A percentile compares a stretch with the other conserved stretches of the same genome.
phyloP scores from a whole-genome alignment of 2,113 vertebrate genomes.

The Emydocephalus ijimae region DNA sequence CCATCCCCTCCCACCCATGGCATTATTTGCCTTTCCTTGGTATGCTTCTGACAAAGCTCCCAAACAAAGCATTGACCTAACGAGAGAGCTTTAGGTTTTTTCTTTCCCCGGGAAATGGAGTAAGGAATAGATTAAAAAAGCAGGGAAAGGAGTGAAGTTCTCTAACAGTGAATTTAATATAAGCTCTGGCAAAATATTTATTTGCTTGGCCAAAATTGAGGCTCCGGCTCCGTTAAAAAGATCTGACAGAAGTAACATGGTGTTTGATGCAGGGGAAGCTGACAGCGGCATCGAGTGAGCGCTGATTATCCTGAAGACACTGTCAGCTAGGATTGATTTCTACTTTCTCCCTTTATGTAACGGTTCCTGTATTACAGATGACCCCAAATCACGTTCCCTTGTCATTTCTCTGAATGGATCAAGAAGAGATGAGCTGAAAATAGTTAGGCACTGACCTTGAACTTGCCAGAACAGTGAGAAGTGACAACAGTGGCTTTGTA shows the following conservation, averaged over 20 bases:
- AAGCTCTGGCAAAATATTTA: conserved; percentile 64
- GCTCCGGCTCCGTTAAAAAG: conserved; percentile 72
- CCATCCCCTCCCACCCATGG: not conserved
- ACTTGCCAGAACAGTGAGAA: conserved; percentile 75
- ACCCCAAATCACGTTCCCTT: conserved; percentile 89
- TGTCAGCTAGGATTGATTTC: conserved; percentile 97
- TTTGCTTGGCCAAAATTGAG: conserved; percentile 77
- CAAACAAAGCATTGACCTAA: conserved; percentile 5
- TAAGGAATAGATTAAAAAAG: conserved; percentile 46
- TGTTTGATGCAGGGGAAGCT: conserved; percentile 73
- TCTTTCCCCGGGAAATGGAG: not conserved
- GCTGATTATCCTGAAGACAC: conserved; percentile 93
- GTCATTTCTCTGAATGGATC: conserved; percentile 92
- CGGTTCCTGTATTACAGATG: conserved; percentile 93
- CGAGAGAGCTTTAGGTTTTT: not conserved
- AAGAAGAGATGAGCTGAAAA: conserved; percentile 92
- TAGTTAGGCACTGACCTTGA: conserved; percentile 92
- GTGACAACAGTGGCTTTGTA: conserved; percentile 70
- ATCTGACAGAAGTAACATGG: conserved; percentile 80
- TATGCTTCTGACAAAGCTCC: conserved; percentile 21
- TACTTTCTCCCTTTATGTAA: conserved; percentile 81
- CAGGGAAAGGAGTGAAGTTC: conserved; percentile 48
- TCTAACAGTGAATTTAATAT: conserved; percentile 57
- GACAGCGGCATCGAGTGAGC: conserved; percentile 84
- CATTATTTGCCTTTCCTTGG: not conserved